Evolutionary conservation across 2,797 vertebrate genomes (phyloP).

Genomic region (Silurus aristotelis): DNA sequence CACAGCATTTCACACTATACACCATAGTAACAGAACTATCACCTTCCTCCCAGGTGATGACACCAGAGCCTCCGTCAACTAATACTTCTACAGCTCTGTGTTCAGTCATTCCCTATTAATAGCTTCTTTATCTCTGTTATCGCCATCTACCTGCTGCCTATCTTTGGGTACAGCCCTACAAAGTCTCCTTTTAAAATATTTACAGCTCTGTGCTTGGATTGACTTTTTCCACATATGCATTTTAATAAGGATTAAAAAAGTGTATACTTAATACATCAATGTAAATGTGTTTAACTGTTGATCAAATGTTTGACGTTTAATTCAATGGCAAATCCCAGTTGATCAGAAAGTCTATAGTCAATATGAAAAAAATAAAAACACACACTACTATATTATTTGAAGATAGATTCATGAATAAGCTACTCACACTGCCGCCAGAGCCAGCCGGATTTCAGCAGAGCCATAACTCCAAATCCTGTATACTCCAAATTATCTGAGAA

Average conservation of each 20-base stretch:
- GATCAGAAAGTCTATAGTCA: not conserved
- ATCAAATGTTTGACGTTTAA: not conserved
- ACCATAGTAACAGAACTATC: not conserved
- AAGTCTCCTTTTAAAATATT: not conserved
- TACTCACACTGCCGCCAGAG: slow-evolving; percentile 81
- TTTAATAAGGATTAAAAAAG: too few relatives aligned
- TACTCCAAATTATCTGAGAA: slow-evolving; percentile 19
- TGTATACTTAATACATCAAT: not conserved
- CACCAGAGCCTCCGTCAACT: not conserved
- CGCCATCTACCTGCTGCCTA: not conserved
- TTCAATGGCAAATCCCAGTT: not conserved
- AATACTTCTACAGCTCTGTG: slow-evolving; percentile 11
- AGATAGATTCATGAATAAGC: not conserved
- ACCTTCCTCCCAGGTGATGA: not conserved
- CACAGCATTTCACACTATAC: not conserved
- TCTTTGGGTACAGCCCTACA: not conserved
- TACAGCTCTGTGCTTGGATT: not conserved
- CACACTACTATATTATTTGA: not conserved
- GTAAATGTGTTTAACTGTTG: not conserved
- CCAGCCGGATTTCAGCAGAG: slow-evolving; percentile 77
- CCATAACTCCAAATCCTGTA: slow-evolving; percentile 61
- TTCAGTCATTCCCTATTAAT: slow-evolving; percentile 31
- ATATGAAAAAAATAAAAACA: too few relatives aligned
- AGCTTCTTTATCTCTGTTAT: slow-evolving; percentile 30
- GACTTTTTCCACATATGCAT: not conserved